Conservation (phyloP, 92 coral and sea anemone genomes). For the Epizoanthus scotinus region DNA sequence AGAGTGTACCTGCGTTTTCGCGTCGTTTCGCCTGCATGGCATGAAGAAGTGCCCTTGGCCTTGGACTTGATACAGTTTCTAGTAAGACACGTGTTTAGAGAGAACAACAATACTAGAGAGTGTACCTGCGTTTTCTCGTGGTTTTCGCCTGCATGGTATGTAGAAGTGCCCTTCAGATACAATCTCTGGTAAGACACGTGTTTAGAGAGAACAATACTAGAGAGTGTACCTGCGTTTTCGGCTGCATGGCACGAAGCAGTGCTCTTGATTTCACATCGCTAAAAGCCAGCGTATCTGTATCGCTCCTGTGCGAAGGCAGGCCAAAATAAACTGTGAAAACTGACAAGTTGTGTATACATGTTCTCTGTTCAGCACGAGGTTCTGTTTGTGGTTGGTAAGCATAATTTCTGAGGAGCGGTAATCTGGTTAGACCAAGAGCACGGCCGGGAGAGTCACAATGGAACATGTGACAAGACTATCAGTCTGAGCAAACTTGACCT, state of each 20-base stretch:
- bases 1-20: conserved; percentile 25
- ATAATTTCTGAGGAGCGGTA: conserved; percentile 46
- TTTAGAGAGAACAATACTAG: conserved; percentile 28
- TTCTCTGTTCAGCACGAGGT: conserved; percentile 14
- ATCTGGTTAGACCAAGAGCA: conserved; percentile 40
- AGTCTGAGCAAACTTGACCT: conserved; percentile 45
- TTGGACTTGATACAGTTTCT: too few species aligned
- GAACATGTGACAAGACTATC: conserved; percentile 47
- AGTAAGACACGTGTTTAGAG: conserved; percentile 31
- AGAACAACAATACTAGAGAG: conserved; percentile 32
- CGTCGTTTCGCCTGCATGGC: not conserved
- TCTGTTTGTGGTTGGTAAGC: conserved; percentile 35
- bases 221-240: conserved; percentile 25
- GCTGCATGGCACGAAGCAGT: not conserved
- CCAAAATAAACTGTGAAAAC: conserved; percentile 9
- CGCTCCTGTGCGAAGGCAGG: conserved; percentile 10
- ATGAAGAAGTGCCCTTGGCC: not conserved
- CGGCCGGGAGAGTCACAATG: conserved; percentile 28
- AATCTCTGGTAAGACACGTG: conserved; percentile 40
- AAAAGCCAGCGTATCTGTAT: not conserved
- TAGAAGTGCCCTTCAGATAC: not conserved
- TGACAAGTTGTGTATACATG: conserved; percentile 29
- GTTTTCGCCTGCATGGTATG: not conserved
- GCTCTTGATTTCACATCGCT: not conserved
- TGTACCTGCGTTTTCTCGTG: conserved; percentile 32